Percentiles rank a stretch among this genome's conserved stretches.
phyloP scores from a whole-genome alignment of 1,140 invertebrate genomes.

The Drosophila quadrilineata region DNA sequence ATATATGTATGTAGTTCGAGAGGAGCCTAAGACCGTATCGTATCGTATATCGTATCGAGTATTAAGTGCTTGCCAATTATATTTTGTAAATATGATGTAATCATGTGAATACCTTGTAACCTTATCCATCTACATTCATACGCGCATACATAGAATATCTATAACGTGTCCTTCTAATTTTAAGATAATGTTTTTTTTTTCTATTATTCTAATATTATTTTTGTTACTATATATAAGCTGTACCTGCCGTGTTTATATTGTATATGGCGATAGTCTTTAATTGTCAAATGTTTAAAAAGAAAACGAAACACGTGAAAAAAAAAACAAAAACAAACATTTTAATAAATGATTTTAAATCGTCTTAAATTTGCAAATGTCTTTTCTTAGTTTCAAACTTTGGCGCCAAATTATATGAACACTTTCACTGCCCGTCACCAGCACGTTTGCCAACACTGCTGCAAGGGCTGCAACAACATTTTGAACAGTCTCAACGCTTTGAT shows the following conservation, averaged over 20 bases:
- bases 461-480: slow-evolving; percentile 1
- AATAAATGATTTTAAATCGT: slow-evolving; percentile 54
- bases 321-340: slow-evolving; percentile 41
- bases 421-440: not conserved
- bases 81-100: slow-evolving; percentile 43
- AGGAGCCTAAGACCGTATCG: slow-evolving; percentile 15
- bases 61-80: too few species aligned
- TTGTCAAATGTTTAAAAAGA: slow-evolving; percentile 16
- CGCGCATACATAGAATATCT: too few species aligned
- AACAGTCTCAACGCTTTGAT: not conserved
- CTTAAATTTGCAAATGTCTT: too few species aligned
- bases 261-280: slow-evolving; percentile 34
- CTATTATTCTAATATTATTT: slow-evolving; percentile 9
- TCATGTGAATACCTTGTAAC: slow-evolving; percentile 42
- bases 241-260: slow-evolving; percentile 39
- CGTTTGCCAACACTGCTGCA: slow-evolving; percentile 2
- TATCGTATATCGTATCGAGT: slow-evolving; percentile 46
- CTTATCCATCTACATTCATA: too few species aligned
- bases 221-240: slow-evolving; percentile 60
- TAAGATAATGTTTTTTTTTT: slow-evolving; percentile 34
- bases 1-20: not conserved
- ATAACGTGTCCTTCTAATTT: slow-evolving; percentile 28
- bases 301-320: slow-evolving; percentile 19
- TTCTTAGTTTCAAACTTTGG: slow-evolving; percentile 13
- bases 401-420: not conserved